phyloP scores from a whole-genome alignment of 2,888 invertebrate genomes.

The Zeuzera pyrina region DNA sequence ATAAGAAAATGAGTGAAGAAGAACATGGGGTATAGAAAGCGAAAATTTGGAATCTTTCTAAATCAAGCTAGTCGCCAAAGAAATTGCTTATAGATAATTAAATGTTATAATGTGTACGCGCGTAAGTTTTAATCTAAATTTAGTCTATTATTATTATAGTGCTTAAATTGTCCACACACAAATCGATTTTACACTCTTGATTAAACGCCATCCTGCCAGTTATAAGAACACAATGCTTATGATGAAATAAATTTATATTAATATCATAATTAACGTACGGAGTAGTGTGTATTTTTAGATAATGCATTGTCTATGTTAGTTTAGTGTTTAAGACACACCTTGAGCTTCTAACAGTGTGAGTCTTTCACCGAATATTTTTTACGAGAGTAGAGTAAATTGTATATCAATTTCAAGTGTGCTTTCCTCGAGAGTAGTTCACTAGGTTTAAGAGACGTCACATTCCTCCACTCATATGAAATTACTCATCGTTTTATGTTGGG shows the following conservation, averaged over 20 bases:
- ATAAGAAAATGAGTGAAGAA: neutral
- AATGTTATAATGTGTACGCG: conserved; percentile 63
- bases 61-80: conserved; percentile 65
- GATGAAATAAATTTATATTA: conserved; percentile 57
- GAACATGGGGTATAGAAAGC: conserved; percentile 19
- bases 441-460: conserved; percentile 34
- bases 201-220: conserved; percentile 67
- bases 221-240: conserved; percentile 68
- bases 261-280: conserved; percentile 66
- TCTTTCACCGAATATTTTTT: conserved; percentile 63
- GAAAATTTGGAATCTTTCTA: conserved; percentile 69
- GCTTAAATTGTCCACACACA: conserved; percentile 68
- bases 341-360: conserved; percentile 64
- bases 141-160: conserved; percentile 61
- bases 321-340: conserved; percentile 63
- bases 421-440: conserved; percentile 31
- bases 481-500: conserved; percentile 24
- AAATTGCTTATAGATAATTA: conserved; percentile 62
- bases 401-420: conserved; percentile 43
- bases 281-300: conserved; percentile 71
- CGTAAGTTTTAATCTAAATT: conserved; percentile 57
- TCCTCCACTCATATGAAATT: conserved; percentile 21
- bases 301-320: conserved; percentile 70
- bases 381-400: conserved; percentile 38
- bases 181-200: conserved; percentile 64